Conservation (phyloP, 2,888 invertebrate genomes). For the Eristalinus aeneus region DNA sequence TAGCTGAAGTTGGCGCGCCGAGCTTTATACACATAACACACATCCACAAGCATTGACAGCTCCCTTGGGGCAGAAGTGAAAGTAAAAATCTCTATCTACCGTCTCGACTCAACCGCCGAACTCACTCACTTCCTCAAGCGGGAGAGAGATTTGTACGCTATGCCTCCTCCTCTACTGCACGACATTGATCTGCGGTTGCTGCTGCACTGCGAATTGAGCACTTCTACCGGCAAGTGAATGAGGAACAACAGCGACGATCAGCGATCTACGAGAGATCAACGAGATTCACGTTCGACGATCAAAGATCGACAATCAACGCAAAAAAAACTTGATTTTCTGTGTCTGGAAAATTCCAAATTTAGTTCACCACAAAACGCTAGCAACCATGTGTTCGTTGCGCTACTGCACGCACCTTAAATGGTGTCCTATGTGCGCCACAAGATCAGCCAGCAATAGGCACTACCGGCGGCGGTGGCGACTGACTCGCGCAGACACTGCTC, state of each 20-base stretch:
- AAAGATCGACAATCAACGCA: constrained; percentile 53
- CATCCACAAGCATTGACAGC: constrained; percentile 62
- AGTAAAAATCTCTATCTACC: constrained; percentile 61
- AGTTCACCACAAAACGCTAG: constrained; percentile 64
- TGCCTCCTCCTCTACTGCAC: neutral
- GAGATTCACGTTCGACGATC: constrained; percentile 8
- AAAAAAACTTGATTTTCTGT: constrained; percentile 55
- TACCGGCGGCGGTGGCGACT: neutral
- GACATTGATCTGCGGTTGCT: constrained; percentile 1
- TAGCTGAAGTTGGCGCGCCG: constrained; percentile 50
- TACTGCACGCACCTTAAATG: constrained; percentile 70
- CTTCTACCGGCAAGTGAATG: neutral
- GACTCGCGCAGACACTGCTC: neutral
- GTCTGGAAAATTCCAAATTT: constrained; percentile 70
- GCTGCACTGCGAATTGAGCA: constrained; percentile 13
- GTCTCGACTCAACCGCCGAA: constrained; percentile 8
- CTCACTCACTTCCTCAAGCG: constrained; percentile 62
- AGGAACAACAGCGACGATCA: constrained; percentile 1
- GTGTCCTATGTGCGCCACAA: constrained; percentile 67
- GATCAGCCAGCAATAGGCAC: constrained; percentile 21
- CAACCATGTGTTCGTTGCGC: constrained; percentile 53
- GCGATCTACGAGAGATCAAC: neutral
- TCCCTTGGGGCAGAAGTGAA: constrained; percentile 70
- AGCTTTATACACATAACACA: constrained; percentile 28
- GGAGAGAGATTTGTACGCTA: constrained; percentile 5